phyloP scores from a whole-genome alignment of 1,140 invertebrate species.

The Oedothorax gibbosus region DNA sequence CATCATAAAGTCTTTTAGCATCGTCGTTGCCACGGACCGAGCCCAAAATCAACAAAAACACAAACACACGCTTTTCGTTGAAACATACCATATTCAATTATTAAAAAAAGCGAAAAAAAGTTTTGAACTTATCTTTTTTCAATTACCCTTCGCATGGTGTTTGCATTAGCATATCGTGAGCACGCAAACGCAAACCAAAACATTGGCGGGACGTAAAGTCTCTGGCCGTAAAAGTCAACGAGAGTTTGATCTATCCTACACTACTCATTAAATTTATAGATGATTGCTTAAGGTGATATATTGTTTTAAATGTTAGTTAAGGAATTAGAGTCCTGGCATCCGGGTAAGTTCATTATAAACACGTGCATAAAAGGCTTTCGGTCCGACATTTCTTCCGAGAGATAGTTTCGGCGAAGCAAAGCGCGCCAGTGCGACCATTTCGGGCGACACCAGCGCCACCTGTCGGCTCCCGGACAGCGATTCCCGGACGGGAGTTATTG shows the following conservation, averaged over 20 bases:
- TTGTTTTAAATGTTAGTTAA: too few relatives aligned
- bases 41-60: conserved; percentile 9
- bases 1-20: conserved; percentile 94
- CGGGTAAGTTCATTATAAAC: conserved; percentile 3
- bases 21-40: conserved; percentile 71
- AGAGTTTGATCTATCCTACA: too few relatives aligned
- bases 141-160: too few relatives aligned
- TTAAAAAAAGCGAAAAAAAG: background rate
- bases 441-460: conserved; percentile 8
- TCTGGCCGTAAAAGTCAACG: too few relatives aligned
- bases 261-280: too few relatives aligned
- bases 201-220: too few relatives aligned
- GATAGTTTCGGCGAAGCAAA: conserved; percentile 23
- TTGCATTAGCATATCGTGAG: too few relatives aligned
- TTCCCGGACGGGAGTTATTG: conserved; percentile 13
- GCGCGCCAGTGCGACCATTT: conserved; percentile 38
- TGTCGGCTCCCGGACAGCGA: background rate
- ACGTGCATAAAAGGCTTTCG: conserved; percentile 36
- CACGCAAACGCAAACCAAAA: too few relatives aligned
- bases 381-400: conserved; percentile 22
- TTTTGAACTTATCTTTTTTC: too few relatives aligned
- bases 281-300: too few relatives aligned
- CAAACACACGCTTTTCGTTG: background rate
- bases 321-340: too few relatives aligned
- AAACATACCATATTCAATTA: background rate